Conservation (phyloP, 2,797 vertebrate species). For the Limosa lapponica region DNA sequence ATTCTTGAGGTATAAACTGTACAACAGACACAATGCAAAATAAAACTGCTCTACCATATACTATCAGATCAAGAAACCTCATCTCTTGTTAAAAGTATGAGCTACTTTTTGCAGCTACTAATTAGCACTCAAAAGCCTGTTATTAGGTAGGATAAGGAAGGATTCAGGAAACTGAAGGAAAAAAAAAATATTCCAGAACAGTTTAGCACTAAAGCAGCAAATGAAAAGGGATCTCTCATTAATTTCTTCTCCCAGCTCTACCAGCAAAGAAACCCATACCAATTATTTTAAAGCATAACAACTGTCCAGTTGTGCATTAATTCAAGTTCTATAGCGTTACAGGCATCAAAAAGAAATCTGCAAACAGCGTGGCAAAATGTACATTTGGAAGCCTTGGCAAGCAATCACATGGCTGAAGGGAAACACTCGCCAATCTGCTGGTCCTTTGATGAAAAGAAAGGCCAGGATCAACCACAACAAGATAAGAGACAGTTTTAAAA, state of each 20-base stretch:
- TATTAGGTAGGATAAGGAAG: background rate
- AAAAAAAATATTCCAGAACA: background rate
- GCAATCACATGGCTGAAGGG: background rate
- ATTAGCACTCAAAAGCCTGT: background rate
- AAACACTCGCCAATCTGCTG: background rate
- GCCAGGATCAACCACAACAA: background rate
- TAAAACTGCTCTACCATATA: background rate
- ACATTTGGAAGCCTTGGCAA: background rate
- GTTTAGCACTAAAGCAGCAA: background rate
- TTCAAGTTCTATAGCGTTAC: background rate
- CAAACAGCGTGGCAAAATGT: constrained; percentile 17
- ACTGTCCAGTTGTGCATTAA: background rate
- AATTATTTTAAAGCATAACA: constrained; percentile 6
- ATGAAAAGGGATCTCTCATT: background rate
- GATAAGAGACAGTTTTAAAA: background rate
- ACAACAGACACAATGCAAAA: background rate
- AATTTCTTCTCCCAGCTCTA: background rate
- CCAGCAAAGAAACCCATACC: background rate
- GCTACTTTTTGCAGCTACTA: background rate
- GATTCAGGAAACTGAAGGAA: background rate
- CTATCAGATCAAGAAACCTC: background rate
- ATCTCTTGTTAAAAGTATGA: background rate
- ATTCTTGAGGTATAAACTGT: constrained; percentile 3
- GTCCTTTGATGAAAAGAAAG: background rate
- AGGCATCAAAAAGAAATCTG: constrained; percentile 36